phyloP scores from a whole-genome alignment of 2,113 vertebrate genomes.

The Ictalurus punctatus region DNA sequence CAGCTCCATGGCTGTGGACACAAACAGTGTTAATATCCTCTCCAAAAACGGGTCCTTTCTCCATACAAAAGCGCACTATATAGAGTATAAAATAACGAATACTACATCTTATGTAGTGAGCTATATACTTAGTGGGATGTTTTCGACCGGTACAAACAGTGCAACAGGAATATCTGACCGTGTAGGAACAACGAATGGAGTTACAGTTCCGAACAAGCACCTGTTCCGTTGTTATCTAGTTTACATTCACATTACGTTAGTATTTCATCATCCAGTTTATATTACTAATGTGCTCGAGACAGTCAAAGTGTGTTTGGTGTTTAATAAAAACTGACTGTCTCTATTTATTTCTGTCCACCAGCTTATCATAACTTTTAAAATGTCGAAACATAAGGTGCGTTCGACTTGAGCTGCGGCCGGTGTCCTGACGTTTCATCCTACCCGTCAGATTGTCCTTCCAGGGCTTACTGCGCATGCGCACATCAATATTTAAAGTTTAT shows the following conservation, averaged over 20 bases:
- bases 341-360: too few relatives aligned
- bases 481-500: neutral
- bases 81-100: neutral
- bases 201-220: slow-evolving; percentile 1
- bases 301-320: neutral
- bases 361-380: too few relatives aligned
- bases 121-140: neutral
- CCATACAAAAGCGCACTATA: neutral
- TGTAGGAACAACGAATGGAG: neutral
- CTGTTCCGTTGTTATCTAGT: neutral
- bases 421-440: too few relatives aligned
- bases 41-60: neutral
- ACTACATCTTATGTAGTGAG: neutral
- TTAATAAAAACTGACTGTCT: too few relatives aligned
- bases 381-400: too few relatives aligned
- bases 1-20: slow-evolving; percentile 59
- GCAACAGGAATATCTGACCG: neutral
- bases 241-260: neutral
- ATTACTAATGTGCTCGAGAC: neutral
- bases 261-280: neutral
- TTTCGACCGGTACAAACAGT: neutral
- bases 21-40: neutral
- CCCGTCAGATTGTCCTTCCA: too few relatives aligned
- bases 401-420: too few relatives aligned
- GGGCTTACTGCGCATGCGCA: too few relatives aligned